Base-by-base conservation (phyloP, 2,797 vertebrate genomes). In the Melanotaenia maccullochi region DNA sequence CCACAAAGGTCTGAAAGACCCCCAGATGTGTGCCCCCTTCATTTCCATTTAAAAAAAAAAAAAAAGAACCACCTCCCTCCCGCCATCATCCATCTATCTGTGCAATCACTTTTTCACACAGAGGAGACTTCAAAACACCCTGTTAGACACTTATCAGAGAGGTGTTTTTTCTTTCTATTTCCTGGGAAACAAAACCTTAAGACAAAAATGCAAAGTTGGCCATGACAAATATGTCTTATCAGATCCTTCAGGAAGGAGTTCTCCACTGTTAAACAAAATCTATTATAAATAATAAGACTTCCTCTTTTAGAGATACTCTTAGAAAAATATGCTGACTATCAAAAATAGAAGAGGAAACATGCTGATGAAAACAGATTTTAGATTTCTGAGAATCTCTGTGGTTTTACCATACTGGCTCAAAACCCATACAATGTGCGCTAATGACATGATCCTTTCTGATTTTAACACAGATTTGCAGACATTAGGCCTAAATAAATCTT, bases 1-100 rank as follows among this genome's bases (percentile, higher is more conserved):
- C 54, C 62, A 88, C 87, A 90, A 89, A 90, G 80, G 87, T 91
- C 87, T 91, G 79, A 90, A 91, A 92, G 90, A 92, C 90, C 91
- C 90, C 91, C 91, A 93, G 90, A 92, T 93, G 92, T 93, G 92
- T 86, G 78, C 90, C 90, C 84, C 86, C 81, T 83, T 87, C 28
- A 93, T 93, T 93, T 92, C 86, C 91, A 93, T 92, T 93, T 92
- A 70, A 91, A 28, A 28, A 28, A 28, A 28, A 28, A 92, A 86
- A 88, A 86, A 82, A n/a, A 68, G 65, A 72, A 60, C 67, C 78
- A 88, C 73, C 85, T 85, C 85, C 84, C 59, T 78, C 73, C 73
- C 66, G 76, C 85, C 79, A 68, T 78, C 85, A 88, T 87, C 86
- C 84, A 85, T 89, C 86, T 79, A 83, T 78, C 68, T 35, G 55